Base-by-base conservation (phyloP, 2,797 vertebrate species). In the Peromyscus eremicus region DNA sequence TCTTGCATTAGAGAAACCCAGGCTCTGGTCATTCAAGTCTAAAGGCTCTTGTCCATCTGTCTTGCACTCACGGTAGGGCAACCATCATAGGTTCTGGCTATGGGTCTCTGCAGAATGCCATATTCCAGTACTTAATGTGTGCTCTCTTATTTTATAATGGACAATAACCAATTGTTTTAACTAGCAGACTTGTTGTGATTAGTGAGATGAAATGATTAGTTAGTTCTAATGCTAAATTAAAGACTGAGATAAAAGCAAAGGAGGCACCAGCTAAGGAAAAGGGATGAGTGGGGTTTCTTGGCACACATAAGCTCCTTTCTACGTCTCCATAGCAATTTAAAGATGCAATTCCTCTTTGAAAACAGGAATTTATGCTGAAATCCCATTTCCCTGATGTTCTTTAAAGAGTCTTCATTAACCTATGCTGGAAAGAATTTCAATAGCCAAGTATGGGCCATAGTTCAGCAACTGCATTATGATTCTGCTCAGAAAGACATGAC, bases 291-390 rank as follows among this genome's bases (percentile, higher is more conserved):
- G 73, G 11, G 21, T 57, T 68, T 91, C 43, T 21, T 86, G 77
- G 97, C 95, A 96, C 80, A 93, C 32, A 93, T 80, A 43, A 92
- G 85, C 43, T 57, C 5, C 86, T 94, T 91, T 75, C 93, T 89
- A 93, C 60, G 94, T 80, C 34, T 97, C 94, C 91, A 94, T 73
- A 84, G 12, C 85, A 95, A 95, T 81, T 94, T 12, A 89, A 77
- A 97, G 75, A 96, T 92, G 96, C 88, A 96, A 93, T 94, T 73
- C 81, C 96, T 55, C 87, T 94, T 79, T 93, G 81, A 90, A 98
- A 97, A 96, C 68, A 97, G 52, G 94, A 89, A 93, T 27, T 89
- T 83, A 95, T 1, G 95, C 77, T 62, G 97, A 94, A 96, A 93
- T 95, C 90, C 77, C 21, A 94, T 86, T 95, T 92, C 82, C 88